phyloP scores from a whole-genome alignment of 2,113 vertebrate genomes.

The Pollachius pollachius region DNA sequence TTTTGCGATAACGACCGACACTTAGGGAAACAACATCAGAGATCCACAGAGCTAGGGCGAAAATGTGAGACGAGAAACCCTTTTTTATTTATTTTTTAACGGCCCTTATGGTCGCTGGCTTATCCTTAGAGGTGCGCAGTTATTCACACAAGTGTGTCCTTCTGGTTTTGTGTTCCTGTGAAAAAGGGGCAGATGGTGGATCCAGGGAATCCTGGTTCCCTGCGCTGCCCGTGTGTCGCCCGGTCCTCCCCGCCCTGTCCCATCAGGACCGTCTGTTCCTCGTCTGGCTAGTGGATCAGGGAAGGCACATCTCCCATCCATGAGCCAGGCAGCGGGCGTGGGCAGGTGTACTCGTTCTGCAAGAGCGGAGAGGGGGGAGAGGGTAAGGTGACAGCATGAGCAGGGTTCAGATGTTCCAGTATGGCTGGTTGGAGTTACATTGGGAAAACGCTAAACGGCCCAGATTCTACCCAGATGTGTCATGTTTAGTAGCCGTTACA shows the following conservation, averaged over 20 bases:
- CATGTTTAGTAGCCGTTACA: too few species aligned
- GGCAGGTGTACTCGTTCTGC: conserved; percentile 77
- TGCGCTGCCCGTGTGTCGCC: background rate
- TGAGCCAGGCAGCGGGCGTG: conserved; percentile 73
- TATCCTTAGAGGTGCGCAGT: too few species aligned
- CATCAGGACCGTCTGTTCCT: background rate
- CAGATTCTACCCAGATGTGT: too few species aligned
- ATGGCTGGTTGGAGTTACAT: conserved; percentile 46
- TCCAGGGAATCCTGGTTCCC: too few species aligned
- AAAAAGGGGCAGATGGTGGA: too few species aligned
- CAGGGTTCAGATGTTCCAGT: conserved; percentile 19
- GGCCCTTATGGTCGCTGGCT: too few species aligned
- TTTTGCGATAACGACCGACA: too few species aligned
- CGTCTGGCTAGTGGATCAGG: conserved; percentile 54
- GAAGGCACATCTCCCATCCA: conserved; percentile 74
- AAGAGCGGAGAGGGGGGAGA: conserved; percentile 3
- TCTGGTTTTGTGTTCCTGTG: conserved; percentile 14
- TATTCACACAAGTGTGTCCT: conserved; percentile 8
- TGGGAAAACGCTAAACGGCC: background rate
- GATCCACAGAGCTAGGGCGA: too few species aligned
- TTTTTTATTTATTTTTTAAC: too few species aligned
- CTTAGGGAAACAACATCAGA: too few species aligned
- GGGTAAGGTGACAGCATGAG: conserved; percentile 16
- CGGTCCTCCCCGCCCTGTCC: conserved; percentile 9
- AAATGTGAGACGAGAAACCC: too few species aligned